Evolutionary conservation across 2,888 invertebrate species (phyloP), one percentile per base, ranked within the genome.

Genomic region (Branchellion lobata): DNA sequence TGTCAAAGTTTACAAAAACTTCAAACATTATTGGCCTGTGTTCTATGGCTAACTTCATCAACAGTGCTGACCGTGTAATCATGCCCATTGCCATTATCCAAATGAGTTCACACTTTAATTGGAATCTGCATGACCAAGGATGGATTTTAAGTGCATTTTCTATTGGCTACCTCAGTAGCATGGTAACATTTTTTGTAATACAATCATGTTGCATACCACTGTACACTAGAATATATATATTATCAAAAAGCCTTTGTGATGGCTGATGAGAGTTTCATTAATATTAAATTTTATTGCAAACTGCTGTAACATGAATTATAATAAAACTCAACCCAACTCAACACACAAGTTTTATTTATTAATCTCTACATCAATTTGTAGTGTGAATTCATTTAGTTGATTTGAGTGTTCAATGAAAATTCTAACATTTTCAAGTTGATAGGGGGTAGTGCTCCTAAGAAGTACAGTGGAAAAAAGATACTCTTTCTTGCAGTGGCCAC

Each of bases 11-110:
- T 81, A 86, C 85, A 61, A 86, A 85, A 81, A 84, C 87, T 31
- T 85, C 86, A 5, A 85, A 84, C 77, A 86, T 86, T 73, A 85
- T 92, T 73, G 91, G 91, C 76, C 86, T 92, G 82, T 92, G 92
- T 86, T 91, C 92, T 33, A 88, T 91, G 73, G 92, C 92, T 72
- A 92, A 92, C 87, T 92, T 92, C 84, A 92, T 92, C 84, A 92
- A 92, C 86, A 91, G 92, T 75, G 92, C 92, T 1, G 92, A 92
- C 87, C 88, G 92, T 80, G 92, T 92, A 5, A 91, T 92, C 78
- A 92, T 92, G 92, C 92, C 92, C 0, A 92, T 92, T 80, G 92
- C 92, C 31, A 92, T 92, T 80, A 90, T 92, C 51, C 91, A 91
- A 1, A 92, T 92, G 92, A 90, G 92, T 0, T 91, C 91, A 85